These are phyloP conservation scores for Brienomyrus brachyistius DNA, from an alignment of 2,113 vertebrate species.

Conservation along the genomic window DNA sequence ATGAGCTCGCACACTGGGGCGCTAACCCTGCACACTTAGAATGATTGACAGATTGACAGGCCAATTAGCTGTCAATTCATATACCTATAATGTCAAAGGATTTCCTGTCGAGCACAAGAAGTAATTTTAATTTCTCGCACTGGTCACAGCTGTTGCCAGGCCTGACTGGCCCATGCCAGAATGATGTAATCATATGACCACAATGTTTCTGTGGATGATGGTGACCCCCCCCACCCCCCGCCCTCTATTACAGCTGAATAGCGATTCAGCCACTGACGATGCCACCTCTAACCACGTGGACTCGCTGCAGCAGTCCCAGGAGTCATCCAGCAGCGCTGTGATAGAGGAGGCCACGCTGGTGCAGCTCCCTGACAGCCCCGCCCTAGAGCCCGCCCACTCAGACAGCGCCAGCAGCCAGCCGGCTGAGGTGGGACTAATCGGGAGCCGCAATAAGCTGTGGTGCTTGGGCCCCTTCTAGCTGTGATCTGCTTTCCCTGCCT, in stretches of 20 bases:
- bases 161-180: neutral
- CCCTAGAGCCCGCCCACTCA: constrained; percentile 80
- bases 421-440: constrained; percentile 94
- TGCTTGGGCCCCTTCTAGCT: constrained; percentile 80
- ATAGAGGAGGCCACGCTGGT: constrained; percentile 73
- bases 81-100: neutral
- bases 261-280: constrained; percentile 76
- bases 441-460: constrained; percentile 70
- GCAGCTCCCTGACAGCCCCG: constrained; percentile 74
- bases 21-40: neutral
- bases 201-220: neutral
- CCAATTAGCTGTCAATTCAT: neutral
- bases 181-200: too few relatives aligned
- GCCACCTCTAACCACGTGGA: constrained; percentile 76
- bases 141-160: neutral
- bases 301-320: constrained; percentile 79
- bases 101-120: neutral
- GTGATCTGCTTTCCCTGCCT: neutral
- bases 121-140: neutral
- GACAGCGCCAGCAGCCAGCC: constrained; percentile 93
- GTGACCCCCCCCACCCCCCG: neutral
- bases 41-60: neutral
- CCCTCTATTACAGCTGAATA: constrained; percentile 68
- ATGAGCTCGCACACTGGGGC: neutral
- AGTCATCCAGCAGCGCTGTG: constrained; percentile 77